Evolutionary conservation across 2,797 vertebrate species (phyloP), one percentile per base, ranked within the genome.

Genomic region (Chlorospingus semifuscus): DNA sequence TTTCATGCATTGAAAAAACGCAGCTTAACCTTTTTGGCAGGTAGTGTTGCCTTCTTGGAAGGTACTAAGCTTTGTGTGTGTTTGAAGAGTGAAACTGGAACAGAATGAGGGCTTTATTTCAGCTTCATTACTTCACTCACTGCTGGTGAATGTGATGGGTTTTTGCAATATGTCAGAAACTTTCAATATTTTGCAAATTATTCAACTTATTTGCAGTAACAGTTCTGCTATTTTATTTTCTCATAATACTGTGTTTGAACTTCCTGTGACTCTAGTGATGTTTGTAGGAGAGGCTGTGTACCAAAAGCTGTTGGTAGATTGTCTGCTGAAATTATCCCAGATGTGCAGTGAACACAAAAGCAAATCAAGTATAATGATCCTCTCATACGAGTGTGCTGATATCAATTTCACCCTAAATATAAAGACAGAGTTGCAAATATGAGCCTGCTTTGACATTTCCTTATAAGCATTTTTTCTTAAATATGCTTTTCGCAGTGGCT

Each of bases 401-500:
- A 94, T 77, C 84, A 89, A 53, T 92, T 94, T 96, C 69, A 85
- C 80, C 49, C 77, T 91, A 87, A 90, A 90, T 93, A 74, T 89
- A 84, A 91, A 91, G 92, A 91, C 79, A 91, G 89, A 93, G 94
- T 96, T 94, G 89, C 80, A 95, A 97, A 91, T 94, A 83, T 60
- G 78, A 95, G 71, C 22, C 83, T 91, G 55, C 87, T 92, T 94
- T 94, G 93, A 96, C 95, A 77, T 93, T 94, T 92, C 52, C 66
- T 94, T 89, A 66, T 91, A 81, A 93, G 60, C 32, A 18, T 56
- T 94, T 94, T 90, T 76, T 72, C 83, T 95, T 94, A 89, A 96
- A 94, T 93, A 64, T 61, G 50, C 63, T 88, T 86, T 95, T 87
- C 4, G 21, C 97, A 99, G 99, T 99, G 98, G 99, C 99, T 97